Evolutionary conservation across 2,113 vertebrate species (phyloP), one percentile per base, ranked within the genome.

Genomic region (Sylvietta virens): DNA sequence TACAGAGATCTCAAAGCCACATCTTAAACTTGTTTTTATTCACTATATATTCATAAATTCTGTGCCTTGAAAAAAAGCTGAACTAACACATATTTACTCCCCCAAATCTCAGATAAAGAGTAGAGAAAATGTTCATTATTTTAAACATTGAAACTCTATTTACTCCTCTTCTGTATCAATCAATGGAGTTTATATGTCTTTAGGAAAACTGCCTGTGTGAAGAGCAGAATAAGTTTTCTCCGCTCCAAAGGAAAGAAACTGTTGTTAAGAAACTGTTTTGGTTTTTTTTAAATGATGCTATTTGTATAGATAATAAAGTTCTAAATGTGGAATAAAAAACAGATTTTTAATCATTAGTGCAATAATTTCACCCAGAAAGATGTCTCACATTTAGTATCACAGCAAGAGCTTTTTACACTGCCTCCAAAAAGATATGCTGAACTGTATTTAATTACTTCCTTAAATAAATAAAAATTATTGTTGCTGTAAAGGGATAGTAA

Each of bases 341-440:
- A 28, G 31, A 48, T 74, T 78, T 73, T 86, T 92, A 88, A 88
- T 92, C 73, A 84, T 80, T 73, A 81, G 20, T 45, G 53, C 5
- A 91, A 56, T 79, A 92, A 89, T 92, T 91, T 95, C 20, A 86
- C 37, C 40, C 70, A 85, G 53, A 96, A 94, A 94, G 39, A 50
- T 20, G 6, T 33, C 35, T 90, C 42, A 39, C 15, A 61, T 73
- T 86, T 60, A 56, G 11, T 67, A 47, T 74, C 77, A 81, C 47
- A 92, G 86, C 51, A 95, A 90, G 72, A 73, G n/a, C 30, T 91
- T 96, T 88, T 93, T 64, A 64, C 69, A 56, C 44, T 50, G 23
- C 28, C 19, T 87, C 58, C 37, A 91, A 84, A 95, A 96, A 94
- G 87, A 92, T 42, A 67, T 56, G 23, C 60, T 44, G 53, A 92